Evolutionary conservation across 2,888 invertebrate genomes (phyloP).

Genomic region (Globia sparganii): DNA sequence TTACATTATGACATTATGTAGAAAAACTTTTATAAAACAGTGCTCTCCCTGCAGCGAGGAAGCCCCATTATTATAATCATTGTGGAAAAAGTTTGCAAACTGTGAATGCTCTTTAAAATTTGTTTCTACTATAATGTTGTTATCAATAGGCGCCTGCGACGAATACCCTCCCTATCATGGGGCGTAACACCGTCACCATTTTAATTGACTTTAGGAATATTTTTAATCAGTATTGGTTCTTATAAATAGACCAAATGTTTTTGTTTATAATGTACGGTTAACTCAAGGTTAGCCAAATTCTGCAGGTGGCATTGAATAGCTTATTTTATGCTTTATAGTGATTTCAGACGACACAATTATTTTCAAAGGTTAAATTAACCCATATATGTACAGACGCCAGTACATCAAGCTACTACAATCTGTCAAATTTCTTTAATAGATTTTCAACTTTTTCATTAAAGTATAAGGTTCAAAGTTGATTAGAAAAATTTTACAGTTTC

Average conservation of each 20-base stretch:
- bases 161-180: constrained; percentile 18
- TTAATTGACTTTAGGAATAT: constrained; percentile 12
- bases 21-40: background rate
- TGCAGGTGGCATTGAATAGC: background rate
- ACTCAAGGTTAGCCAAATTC: background rate
- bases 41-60: background rate
- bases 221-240: constrained; percentile 27
- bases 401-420: too few relatives aligned
- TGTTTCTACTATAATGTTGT: background rate
- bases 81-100: background rate
- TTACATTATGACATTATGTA: too few relatives aligned
- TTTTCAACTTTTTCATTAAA: too few relatives aligned
- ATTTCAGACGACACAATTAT: background rate
- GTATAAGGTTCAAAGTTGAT: too few relatives aligned
- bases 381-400: too few relatives aligned
- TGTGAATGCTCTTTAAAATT: background rate
- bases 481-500: too few relatives aligned
- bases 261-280: constrained; percentile 19
- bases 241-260: constrained; percentile 23
- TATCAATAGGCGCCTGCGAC: background rate
- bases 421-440: too few relatives aligned
- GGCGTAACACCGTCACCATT: background rate
- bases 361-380: background rate
- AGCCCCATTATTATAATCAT: background rate
- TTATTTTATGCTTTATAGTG: background rate